Percentiles rank a stretch among this genome's conserved stretches.
Conservation (phyloP, 2,797 vertebrate species). For the Botia almorhae region DNA sequence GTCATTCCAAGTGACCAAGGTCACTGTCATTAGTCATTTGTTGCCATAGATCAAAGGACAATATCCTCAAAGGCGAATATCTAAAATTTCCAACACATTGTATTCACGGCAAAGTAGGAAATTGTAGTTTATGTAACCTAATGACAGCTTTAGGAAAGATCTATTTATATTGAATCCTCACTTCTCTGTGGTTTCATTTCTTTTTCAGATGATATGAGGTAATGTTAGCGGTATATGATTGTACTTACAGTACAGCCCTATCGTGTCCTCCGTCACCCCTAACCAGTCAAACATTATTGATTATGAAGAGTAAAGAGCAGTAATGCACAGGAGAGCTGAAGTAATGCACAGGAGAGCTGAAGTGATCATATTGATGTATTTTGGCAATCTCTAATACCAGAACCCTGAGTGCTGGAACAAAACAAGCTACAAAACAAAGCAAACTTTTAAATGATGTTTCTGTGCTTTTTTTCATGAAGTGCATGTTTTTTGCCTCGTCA, state of each 20-base stretch:
- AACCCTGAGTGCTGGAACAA: background rate
- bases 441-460: background rate
- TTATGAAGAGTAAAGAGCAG: conserved; percentile 13
- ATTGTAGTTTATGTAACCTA: conserved; percentile 16
- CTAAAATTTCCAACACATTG: background rate
- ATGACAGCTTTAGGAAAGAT: conserved; percentile 17
- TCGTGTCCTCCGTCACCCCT: background rate
- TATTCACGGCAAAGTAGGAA: background rate
- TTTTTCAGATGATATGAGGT: conserved; percentile 28
- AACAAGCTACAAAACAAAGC: background rate
- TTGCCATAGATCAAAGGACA: conserved; percentile 24
- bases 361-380: conserved; percentile 10
- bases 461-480: too few species aligned
- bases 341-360: conserved; percentile 9
- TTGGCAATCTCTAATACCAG: background rate
- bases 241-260: conserved; percentile 11
- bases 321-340: background rate
- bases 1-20: conserved; percentile 13
- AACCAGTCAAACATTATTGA: conserved; percentile 27
- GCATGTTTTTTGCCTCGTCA: background rate
- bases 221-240: conserved; percentile 12
- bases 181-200: background rate
- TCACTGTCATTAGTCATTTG: conserved; percentile 9
- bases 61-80: conserved; percentile 13
- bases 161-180: conserved; percentile 29